Evolutionary conservation across 64 coral and sea anemone species (phyloP), one percentile per base, ranked within the genome.

Genomic region (Stichodactyla helianthus): DNA sequence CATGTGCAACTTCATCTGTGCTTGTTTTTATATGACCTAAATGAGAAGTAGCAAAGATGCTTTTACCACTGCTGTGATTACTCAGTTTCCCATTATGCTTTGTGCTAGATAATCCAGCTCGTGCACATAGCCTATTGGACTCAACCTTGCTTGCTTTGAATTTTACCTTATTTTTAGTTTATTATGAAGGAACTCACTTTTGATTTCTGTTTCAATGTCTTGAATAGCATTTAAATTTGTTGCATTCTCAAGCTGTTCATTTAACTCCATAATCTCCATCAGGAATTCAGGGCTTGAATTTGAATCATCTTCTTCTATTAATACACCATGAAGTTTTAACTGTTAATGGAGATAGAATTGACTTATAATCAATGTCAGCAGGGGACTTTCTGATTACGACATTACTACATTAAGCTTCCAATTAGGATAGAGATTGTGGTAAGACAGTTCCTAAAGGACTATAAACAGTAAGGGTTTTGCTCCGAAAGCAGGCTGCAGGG

Each of bases 261-360:
- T 90, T 52, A 87, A 77, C 82, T 94, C 93, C 93, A 94, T 94
- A 5, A 94, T 79, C 58, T 78, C 65, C 62, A 15, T 77, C 52
- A 94, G 83, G 52, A 94, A 94, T 83, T 90, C 82, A 54, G 28
- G 77, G 77, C 89, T 87, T 26, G 44, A 89, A 18, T 57, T 28
- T 15, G 77, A 76, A 84, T 87, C 79, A 17, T 79, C 70, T 78
- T 94, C 88, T 52, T 82, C 89, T 54, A 94, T 79, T 14, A 50
- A 71, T 77, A 87, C 5, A 2, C 88, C 88, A 87, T 87, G 53
- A 14, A 90, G 51, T 87, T 90, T 83, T 87, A 94, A 82, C 93
- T 55, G 51, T 81, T 5, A 19, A 81, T 44, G 35, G 27, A 81
- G 6, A 53, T 50, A 5, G 14, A 53, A 81, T 53, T 12, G 15